Evolutionary conservation across 1,140 invertebrate species (phyloP).

Genomic region (Pseudomyrmex dendroicus): DNA sequence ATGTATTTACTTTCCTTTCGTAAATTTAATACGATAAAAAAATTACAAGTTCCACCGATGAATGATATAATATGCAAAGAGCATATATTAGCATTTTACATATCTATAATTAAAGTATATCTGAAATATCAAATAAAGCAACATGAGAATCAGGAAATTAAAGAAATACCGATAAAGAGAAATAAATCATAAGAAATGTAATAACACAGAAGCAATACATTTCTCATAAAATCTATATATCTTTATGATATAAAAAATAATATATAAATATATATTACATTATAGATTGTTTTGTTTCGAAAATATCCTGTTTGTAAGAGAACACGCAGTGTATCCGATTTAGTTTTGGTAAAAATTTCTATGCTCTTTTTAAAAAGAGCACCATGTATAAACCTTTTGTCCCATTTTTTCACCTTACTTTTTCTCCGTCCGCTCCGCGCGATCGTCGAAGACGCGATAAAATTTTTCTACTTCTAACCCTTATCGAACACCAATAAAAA

Average conservation of each 20-base stretch:
- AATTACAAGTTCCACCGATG: constrained; percentile 1
- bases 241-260: no score
- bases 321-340: not conserved
- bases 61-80: constrained; percentile 11
- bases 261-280: no score
- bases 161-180: not conserved
- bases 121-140: not conserved
- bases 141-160: not conserved
- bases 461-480: constrained; percentile 32
- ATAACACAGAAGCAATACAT: not conserved
- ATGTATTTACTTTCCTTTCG: constrained; percentile 4
- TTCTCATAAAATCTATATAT: not conserved
- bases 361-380: constrained; percentile 9
- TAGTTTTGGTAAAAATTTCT: not conserved
- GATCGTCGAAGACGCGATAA: constrained; percentile 38
- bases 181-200: not conserved
- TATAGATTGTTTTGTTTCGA: not conserved
- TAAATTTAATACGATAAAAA: constrained; percentile 14
- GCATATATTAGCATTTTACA: not conserved
- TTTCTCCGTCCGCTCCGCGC: constrained; percentile 27
- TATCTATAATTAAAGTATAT: not conserved
- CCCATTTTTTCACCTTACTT: constrained; percentile 30
- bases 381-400: constrained; percentile 29
- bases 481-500: constrained; percentile 48
- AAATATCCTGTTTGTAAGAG: not conserved